Conservation (phyloP, 1,140 invertebrate species). For the Neocloeon triangulifer region DNA sequence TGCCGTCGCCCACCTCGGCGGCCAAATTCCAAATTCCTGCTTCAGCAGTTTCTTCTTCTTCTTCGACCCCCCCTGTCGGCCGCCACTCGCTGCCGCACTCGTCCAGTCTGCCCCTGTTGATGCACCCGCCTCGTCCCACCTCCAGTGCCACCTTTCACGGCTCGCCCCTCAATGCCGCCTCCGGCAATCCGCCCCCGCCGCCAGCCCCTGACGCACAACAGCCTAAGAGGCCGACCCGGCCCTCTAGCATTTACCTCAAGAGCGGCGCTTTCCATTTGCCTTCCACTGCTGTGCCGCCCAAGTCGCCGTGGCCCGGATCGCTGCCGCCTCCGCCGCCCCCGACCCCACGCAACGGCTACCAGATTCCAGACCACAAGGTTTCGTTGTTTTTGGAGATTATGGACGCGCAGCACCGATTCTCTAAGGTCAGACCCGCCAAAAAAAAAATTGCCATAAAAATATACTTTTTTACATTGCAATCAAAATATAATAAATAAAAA, state of each 20-base stretch:
- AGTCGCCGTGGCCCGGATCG: constrained; percentile 18
- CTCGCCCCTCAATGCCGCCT: constrained; percentile 26
- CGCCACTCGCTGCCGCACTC: constrained; percentile 19
- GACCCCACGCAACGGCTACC: constrained; percentile 44
- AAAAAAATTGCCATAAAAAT: too few species aligned
- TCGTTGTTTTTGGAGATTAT: constrained; percentile 55
- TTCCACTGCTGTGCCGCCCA: constrained; percentile 24
- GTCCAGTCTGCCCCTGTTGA: constrained; percentile 17
- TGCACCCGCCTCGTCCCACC: constrained; percentile 25
- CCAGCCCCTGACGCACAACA: constrained; percentile 1
- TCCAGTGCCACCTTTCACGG: constrained; percentile 40
- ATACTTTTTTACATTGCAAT: too few species aligned
- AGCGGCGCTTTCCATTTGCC: constrained; percentile 19
- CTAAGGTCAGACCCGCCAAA: constrained; percentile 52
- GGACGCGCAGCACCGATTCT: constrained; percentile 53
- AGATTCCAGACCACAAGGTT: constrained; percentile 49
- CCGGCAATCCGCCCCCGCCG: constrained; percentile 12
- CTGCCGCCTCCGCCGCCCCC: constrained; percentile 26
- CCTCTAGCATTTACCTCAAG: constrained; percentile 8
- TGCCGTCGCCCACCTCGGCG: constrained; percentile 2
- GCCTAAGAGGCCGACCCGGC: constrained; percentile 7
- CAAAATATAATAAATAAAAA: too few species aligned
- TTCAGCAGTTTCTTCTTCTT: too few species aligned
- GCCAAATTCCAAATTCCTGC: constrained; percentile 2
- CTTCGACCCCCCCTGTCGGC: constrained; percentile 13